A percentile compares a stretch with the other conserved stretches of the same genome.
Evolutionary conservation across 2,797 vertebrate genomes (phyloP).

Genomic region (Sphenodon punctatus): DNA sequence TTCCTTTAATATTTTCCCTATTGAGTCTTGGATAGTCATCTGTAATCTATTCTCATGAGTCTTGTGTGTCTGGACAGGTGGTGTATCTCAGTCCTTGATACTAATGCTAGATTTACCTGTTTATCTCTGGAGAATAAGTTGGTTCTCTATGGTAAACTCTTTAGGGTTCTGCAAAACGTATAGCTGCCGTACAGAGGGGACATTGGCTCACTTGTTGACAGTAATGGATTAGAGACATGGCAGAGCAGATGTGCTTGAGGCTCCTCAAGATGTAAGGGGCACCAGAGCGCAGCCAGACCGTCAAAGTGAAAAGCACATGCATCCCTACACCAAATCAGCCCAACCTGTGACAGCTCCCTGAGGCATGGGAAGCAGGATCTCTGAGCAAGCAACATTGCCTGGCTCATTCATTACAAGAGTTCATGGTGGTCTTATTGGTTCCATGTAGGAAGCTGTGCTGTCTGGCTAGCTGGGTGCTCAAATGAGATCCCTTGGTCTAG

Average conservation of each 20-base stretch:
- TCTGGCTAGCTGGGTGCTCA: background rate
- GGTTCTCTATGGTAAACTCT: background rate
- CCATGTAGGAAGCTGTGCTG: slow-evolving; percentile 41
- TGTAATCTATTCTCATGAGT: background rate
- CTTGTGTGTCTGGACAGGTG: background rate
- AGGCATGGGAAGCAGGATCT: background rate
- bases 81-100: background rate
- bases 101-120: background rate
- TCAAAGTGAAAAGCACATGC: background rate
- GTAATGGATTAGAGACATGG: background rate
- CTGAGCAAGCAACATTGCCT: slow-evolving; percentile 23
- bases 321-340: background rate
- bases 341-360: background rate
- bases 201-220: background rate
- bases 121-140: background rate
- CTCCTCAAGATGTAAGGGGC: rapidly evolving
- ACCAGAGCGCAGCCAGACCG: background rate
- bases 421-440: slow-evolving; percentile 46
- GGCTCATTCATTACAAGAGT: slow-evolving; percentile 50
- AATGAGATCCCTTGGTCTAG: background rate
- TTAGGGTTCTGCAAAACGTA: background rate
- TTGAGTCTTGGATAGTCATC: background rate
- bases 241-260: background rate
- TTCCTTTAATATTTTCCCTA: background rate
- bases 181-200: background rate